These are phyloP conservation scores for Hoplodrina blanda DNA, from an alignment of 2,888 invertebrate species.

Conservation along the genomic window DNA sequence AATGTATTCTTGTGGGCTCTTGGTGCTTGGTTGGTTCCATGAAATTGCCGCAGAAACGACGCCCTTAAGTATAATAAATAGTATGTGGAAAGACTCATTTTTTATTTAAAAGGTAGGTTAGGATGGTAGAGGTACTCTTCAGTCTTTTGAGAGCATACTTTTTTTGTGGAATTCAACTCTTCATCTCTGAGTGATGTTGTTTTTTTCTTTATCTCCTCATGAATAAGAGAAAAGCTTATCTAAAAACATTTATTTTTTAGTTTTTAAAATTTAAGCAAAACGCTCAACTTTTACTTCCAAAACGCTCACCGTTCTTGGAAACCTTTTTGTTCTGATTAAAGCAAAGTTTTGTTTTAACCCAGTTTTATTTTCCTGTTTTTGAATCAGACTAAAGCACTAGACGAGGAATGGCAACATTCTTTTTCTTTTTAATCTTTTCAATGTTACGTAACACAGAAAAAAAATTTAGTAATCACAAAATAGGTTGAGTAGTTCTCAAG, in stretches of 20 bases:
- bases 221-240: too few relatives aligned
- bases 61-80: constrained; percentile 3
- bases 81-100: background rate
- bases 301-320: background rate
- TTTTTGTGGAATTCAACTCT: background rate
- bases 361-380: background rate
- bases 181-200: too few relatives aligned
- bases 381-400: background rate
- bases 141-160: background rate
- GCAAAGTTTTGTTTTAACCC: background rate
- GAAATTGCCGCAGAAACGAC: background rate
- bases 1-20: constrained; percentile 5
- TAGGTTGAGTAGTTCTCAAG: constrained; percentile 28
- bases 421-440: constrained; percentile 1
- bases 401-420: background rate
- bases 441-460: constrained; percentile 10
- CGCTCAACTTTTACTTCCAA: too few relatives aligned
- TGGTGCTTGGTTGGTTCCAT: background rate
- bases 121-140: background rate
- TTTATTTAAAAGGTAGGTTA: background rate
- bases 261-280: too few relatives aligned
- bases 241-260: too few relatives aligned
- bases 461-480: constrained; percentile 19
- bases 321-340: background rate
- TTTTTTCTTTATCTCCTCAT: too few relatives aligned